Percentiles rank a stretch among this genome's conserved stretches.
Conservation (phyloP, 2,888 invertebrate species). For the Tenthredo notha region DNA sequence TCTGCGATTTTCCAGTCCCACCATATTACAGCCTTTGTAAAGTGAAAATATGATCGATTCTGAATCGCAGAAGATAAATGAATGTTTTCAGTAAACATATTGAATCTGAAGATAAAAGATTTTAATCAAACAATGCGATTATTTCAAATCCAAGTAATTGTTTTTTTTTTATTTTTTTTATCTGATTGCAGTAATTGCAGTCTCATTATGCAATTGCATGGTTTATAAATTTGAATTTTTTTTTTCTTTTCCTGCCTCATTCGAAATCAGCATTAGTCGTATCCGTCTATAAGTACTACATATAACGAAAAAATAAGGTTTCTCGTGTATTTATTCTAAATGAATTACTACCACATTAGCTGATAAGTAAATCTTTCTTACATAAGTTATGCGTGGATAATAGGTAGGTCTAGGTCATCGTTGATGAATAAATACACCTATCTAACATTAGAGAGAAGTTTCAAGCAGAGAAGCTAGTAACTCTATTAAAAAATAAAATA, state of each 20-base stretch:
- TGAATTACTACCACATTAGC: background rate
- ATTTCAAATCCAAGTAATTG: background rate
- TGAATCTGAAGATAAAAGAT: background rate
- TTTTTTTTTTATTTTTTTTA: background rate
- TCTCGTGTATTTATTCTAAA: slow-evolving; percentile 8
- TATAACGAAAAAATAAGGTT: background rate
- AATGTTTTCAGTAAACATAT: background rate
- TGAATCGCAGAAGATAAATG: background rate
- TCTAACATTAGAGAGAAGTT: background rate
- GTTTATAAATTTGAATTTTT: background rate
- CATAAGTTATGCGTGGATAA: background rate
- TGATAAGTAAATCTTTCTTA: background rate
- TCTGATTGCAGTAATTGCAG: background rate
- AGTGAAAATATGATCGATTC: background rate
- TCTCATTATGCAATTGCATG: no score
- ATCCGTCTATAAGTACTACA: background rate
- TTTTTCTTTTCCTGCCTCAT: background rate
- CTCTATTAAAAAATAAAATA: background rate
- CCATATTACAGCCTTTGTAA: background rate
- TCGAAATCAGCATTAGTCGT: background rate
- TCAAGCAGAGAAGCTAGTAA: background rate
- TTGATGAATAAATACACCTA: background rate
- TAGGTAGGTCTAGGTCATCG: slow-evolving; percentile 13
- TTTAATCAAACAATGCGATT: background rate
- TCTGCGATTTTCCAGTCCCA: background rate